phyloP scores from a whole-genome alignment of 2,113 vertebrate species.

The Neotoma lepida region DNA sequence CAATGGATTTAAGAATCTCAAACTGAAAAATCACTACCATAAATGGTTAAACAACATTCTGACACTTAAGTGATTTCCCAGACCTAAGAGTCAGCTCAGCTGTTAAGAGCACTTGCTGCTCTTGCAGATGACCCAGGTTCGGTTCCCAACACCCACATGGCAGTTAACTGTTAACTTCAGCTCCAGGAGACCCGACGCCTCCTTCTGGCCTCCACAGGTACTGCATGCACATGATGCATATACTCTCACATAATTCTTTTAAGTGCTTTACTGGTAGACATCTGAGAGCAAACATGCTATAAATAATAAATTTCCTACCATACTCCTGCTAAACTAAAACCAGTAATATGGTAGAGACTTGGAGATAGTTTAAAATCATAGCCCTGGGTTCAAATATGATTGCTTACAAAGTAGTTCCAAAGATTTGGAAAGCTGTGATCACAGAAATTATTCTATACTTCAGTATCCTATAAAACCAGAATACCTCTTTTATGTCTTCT shows the following conservation, averaged over 20 bases:
- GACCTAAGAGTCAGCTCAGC: not conserved
- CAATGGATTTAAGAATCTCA: not conserved
- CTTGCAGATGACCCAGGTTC: not conserved
- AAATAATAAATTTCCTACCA: not conserved
- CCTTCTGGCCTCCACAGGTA: not conserved
- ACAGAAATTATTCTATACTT: not conserved
- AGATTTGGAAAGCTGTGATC: not conserved
- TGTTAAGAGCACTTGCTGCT: not conserved
- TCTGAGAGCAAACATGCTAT: not conserved
- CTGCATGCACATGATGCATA: not conserved
- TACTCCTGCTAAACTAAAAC: not conserved
- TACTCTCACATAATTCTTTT: not conserved
- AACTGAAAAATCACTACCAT: not conserved
- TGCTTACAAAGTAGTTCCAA: not conserved
- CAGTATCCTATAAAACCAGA: not conserved
- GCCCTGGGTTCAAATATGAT: not conserved
- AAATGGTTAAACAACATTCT: slow-evolving; percentile 23
- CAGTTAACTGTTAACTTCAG: not conserved
- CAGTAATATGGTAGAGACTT: not conserved
- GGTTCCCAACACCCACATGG: not conserved
- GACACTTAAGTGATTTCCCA: not conserved
- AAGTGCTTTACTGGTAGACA: not conserved
- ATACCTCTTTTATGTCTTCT: not conserved
- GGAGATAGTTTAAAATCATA: slow-evolving; percentile 20
- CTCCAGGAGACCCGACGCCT: not conserved